phyloP scores from a whole-genome alignment of 2,113 vertebrate species.

The Mustela lutreola region DNA sequence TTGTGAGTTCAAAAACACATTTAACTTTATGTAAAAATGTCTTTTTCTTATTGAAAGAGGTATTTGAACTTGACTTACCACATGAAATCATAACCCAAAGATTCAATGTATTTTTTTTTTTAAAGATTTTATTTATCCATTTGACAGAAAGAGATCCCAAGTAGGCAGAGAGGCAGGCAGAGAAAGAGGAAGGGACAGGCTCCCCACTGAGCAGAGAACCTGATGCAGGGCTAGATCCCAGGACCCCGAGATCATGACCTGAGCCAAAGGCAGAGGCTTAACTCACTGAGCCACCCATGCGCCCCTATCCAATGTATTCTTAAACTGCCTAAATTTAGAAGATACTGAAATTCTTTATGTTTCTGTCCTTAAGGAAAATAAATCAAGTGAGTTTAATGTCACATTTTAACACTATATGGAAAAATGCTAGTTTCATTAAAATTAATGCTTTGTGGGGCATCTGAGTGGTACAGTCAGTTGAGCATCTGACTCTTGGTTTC shows the following conservation, averaged over 20 bases:
- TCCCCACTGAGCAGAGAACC: too few relatives aligned
- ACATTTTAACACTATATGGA: not conserved
- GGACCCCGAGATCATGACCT: too few relatives aligned
- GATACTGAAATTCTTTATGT: conserved; percentile 22
- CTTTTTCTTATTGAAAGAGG: conserved; percentile 9
- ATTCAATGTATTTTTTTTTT: not conserved
- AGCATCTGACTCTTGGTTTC: not conserved
- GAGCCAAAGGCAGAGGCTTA: too few relatives aligned
- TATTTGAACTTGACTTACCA: conserved; percentile 36
- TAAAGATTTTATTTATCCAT: too few relatives aligned
- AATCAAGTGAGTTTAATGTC: conserved; percentile 9
- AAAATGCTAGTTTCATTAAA: conserved; percentile 25
- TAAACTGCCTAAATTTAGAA: not conserved
- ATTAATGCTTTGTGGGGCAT: not conserved
- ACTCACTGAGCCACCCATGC: too few relatives aligned
- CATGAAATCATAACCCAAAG: conserved; percentile 1
- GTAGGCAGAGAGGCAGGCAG: too few relatives aligned
- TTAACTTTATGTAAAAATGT: conserved; percentile 28
- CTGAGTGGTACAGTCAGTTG: not conserved
- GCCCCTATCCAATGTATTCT: not conserved
- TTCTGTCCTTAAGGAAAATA: conserved; percentile 53
- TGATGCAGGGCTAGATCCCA: too few relatives aligned
- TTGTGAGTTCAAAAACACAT: conserved; percentile 30
- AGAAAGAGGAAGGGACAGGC: too few relatives aligned
- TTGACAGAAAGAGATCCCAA: too few relatives aligned